Evolutionary conservation across 2,113 vertebrate species (phyloP).

Genomic region (Periophthalmus modestus): DNA sequence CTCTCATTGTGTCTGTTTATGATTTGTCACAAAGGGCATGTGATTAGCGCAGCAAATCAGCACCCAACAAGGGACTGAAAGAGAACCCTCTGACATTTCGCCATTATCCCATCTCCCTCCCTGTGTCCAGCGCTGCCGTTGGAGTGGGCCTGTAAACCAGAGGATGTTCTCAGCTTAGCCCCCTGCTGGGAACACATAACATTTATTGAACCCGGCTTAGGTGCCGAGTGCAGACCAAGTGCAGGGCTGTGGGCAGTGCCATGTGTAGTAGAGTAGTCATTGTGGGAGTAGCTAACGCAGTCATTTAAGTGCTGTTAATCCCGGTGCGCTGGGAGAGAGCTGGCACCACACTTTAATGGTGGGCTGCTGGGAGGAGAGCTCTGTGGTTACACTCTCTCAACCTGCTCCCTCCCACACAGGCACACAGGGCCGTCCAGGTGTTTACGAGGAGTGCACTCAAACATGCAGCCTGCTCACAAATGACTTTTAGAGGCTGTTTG

Average conservation of each 20-base stretch:
- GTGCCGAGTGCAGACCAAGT: constrained; percentile 40
- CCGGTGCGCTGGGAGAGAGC: constrained; percentile 64
- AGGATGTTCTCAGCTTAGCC: constrained; percentile 67
- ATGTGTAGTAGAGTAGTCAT: constrained; percentile 47
- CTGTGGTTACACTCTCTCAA: constrained; percentile 44
- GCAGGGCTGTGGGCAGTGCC: constrained; percentile 57
- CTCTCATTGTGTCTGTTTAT: constrained; percentile 32
- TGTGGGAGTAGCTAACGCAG: constrained; percentile 61
- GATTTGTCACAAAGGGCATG: constrained; percentile 32
- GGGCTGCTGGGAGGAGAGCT: constrained; percentile 57
- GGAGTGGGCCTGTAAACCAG: constrained; percentile 59
- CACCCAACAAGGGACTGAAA: constrained; percentile 17
- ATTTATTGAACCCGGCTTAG: constrained; percentile 65
- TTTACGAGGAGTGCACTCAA: constrained; percentile 22
- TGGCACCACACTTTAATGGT: constrained; percentile 65
- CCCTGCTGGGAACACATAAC: constrained; percentile 53
- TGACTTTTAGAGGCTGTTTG: background rate
- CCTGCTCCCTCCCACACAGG: constrained; percentile 44
- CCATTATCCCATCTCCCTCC: constrained; percentile 37
- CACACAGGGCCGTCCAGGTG: constrained; percentile 32
- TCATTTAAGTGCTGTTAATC: constrained; percentile 76
- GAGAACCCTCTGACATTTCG: constrained; percentile 29
- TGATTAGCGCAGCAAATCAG: constrained; percentile 29
- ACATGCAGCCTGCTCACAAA: background rate
- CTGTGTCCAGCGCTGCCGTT: constrained; percentile 50